Base-by-base conservation (phyloP, 2,888 invertebrate species). In the Hypsopygia costalis region DNA sequence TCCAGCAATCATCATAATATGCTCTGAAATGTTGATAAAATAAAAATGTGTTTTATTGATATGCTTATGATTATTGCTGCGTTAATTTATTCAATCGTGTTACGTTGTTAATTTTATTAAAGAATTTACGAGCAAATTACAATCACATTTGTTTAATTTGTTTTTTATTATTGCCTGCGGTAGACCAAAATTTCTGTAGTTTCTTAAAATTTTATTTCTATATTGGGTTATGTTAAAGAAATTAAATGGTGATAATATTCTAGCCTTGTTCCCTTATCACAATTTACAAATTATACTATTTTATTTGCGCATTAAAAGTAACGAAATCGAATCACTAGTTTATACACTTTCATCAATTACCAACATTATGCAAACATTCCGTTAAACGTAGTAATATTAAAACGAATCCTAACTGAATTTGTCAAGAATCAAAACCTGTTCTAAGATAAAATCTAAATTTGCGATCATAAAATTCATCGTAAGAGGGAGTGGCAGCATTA, bases 1-100 rank as follows among this genome's bases (percentile, higher is more conserved):
- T 29, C 21, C 9, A 20, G 36, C 11, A 29, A 28, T 36, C 28
- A 36, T 36, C 21, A 29, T 21, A 30, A 29, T 29, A 16, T n/a
- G n/a, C 10, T 30, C 11, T 20, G 29, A 29, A 36, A 36, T 36
- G 20, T 21, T 9, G 5, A 9, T 27, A 25, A 25, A 28, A 28
- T 10, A 29, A 28, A 20, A 10, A 28, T 20, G 10, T 12, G 11
- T 11, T 35, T 25, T 11, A 8, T 7, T 22, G 6, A 11, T n/a
- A 35, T 5, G 25, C 11, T 32, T 16, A 11, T 12, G 8, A 9
- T 25, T 8, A 28, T 27, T 27, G 6, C 25, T 25, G 25, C 7
- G 7, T 8, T 25, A 25, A 25, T 25, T 8, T 25, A 25, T 25
- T 25, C 25, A 25, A 25, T 25, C 25, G 25, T 7, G 3, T 25